Evolutionary conservation across 2,113 vertebrate genomes (phyloP).

Genomic region (Xenotilapia flavipinnis): DNA sequence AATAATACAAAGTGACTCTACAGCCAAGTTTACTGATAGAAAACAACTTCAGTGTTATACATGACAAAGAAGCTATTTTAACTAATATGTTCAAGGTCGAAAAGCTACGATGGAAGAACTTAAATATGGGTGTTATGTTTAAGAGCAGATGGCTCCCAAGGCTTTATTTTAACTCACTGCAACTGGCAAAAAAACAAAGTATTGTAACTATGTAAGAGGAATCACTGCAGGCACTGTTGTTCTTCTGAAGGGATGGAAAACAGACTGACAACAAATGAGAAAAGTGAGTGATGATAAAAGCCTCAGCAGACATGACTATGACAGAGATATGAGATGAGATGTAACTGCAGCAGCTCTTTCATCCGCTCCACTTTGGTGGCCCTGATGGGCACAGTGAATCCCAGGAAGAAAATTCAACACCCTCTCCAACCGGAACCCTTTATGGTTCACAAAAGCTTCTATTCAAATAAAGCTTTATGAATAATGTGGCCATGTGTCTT

Average conservation of each 20-base stretch:
- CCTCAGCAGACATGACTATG: neutral
- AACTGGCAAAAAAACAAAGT: neutral
- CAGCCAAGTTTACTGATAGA: neutral
- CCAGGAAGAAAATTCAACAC: neutral
- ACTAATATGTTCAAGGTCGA: neutral
- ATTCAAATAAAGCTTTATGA: neutral
- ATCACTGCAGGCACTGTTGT: neutral
- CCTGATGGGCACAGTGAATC: neutral
- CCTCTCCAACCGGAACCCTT: neutral
- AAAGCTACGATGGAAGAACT: neutral
- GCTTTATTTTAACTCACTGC: neutral
- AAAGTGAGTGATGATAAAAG: conserved; percentile 14
- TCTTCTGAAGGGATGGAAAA: neutral
- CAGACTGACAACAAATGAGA: conserved; percentile 28
- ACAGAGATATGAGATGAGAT: conserved; percentile 1
- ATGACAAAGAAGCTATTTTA: neutral
- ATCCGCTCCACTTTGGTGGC: neutral
- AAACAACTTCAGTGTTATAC: neutral
- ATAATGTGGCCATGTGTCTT: neutral
- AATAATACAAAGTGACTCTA: neutral
- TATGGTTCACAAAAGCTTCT: neutral
- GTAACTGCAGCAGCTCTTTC: conserved; percentile 2
- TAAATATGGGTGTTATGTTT: neutral
- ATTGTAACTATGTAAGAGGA: neutral
- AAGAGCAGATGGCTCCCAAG: neutral